Evolutionary conservation across 2,888 invertebrate species (phyloP).

Genomic region (Nomada fabriciana): DNA sequence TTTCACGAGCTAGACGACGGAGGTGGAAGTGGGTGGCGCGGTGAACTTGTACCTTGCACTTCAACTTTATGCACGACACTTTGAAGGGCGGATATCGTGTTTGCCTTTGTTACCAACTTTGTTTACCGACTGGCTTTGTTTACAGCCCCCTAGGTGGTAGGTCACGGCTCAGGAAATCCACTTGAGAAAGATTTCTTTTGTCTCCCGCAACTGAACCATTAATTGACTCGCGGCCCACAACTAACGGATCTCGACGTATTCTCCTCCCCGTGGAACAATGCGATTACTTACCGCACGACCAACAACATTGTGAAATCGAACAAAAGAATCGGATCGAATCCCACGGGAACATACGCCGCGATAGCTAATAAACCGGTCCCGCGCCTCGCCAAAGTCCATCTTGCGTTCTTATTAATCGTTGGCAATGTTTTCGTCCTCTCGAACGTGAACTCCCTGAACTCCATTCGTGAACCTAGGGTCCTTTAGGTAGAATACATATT

Average conservation of each 20-base stretch:
- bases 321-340: constrained; percentile 47
- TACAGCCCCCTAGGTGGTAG: constrained; percentile 62
- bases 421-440: no score
- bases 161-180: constrained; percentile 67
- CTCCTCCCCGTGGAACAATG: constrained; percentile 52
- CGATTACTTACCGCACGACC: constrained; percentile 59
- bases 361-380: constrained; percentile 31
- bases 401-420: background rate
- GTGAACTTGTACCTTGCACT: constrained; percentile 72
- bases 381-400: background rate
- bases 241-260: constrained; percentile 39
- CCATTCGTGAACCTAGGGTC: no score
- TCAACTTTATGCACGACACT: constrained; percentile 66
- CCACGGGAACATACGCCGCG: constrained; percentile 33
- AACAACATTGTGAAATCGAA: constrained; percentile 53
- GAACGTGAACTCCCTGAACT: no score
- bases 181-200: constrained; percentile 71
- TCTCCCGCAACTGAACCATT: constrained; percentile 60
- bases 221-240: constrained; percentile 65
- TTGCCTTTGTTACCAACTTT: constrained; percentile 73
- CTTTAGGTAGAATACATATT: no score
- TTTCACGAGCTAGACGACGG: constrained; percentile 17
- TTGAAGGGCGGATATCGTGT: constrained; percentile 70
- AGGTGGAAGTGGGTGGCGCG: background rate
- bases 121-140: constrained; percentile 69